Evolutionary conservation across 37 sponge, comb jelly and placozoan genomes (phyloP).

Genomic region (Hexactinellida sp.): DNA sequence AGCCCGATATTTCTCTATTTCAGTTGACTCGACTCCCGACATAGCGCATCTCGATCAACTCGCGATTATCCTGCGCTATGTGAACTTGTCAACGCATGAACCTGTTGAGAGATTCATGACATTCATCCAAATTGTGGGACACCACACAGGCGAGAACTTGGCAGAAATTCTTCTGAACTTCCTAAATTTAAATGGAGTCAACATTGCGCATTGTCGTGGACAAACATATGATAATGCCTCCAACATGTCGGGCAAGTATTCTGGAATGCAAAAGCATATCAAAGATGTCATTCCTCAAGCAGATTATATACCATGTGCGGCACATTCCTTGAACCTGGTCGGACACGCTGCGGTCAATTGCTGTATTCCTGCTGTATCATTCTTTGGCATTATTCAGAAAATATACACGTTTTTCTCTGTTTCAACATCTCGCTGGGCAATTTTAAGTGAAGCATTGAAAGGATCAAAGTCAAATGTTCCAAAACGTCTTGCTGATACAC

Average conservation of each 20-base stretch:
- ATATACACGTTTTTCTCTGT: conserved; percentile 20
- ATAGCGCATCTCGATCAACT: conserved; percentile 21
- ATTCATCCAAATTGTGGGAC: conserved; percentile 9
- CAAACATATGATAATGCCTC: conserved; percentile 22
- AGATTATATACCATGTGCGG: neutral
- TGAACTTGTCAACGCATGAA: neutral
- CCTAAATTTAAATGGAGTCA: neutral
- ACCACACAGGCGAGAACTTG: neutral
- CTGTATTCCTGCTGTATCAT: conserved; percentile 16
- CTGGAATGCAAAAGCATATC: neutral
- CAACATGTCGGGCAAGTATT: conserved; percentile 21
- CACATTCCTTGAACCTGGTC: no score
- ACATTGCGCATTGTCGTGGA: conserved; percentile 11
- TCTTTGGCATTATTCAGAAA: conserved; percentile 20
- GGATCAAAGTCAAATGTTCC: neutral
- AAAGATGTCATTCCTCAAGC: neutral
- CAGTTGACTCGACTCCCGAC: conserved; percentile 23
- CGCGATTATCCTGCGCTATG: conserved; percentile 15
- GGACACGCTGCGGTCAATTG: neutral
- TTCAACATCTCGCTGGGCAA: conserved; percentile 14
- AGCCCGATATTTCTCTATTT: conserved; percentile 11
- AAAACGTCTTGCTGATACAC: conserved; percentile 17
- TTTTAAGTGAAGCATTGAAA: neutral
- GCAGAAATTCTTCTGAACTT: conserved; percentile 12
- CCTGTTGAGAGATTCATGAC: neutral